phyloP scores from a whole-genome alignment of 2,797 vertebrate genomes.

The Urocyon cinereoargenteus region DNA sequence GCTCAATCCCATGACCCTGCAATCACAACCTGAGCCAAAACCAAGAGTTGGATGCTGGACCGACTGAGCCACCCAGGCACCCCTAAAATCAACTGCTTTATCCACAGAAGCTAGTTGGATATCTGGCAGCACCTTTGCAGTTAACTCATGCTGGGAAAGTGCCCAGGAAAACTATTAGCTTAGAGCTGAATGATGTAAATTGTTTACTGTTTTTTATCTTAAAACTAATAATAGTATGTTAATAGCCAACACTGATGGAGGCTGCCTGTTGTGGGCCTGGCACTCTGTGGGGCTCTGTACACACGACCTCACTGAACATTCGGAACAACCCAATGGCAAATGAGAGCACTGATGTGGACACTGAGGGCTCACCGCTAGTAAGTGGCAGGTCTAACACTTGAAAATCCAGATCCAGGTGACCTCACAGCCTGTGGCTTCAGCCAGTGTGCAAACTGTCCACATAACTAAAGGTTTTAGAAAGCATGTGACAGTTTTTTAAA shows the following conservation, averaged over 20 bases:
- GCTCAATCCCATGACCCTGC: background rate
- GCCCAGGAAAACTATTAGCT: background rate
- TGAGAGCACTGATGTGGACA: background rate
- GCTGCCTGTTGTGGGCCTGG: background rate
- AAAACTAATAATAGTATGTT: background rate
- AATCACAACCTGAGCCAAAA: background rate
- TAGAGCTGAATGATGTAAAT: background rate
- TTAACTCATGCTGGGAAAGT: background rate
- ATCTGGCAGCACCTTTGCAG: background rate
- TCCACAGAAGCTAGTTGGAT: too few relatives aligned
- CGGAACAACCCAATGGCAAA: background rate
- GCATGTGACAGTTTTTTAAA: background rate
- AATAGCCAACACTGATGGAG: background rate
- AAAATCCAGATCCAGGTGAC: background rate
- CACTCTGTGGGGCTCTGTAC: background rate
- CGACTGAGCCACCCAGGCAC: background rate
- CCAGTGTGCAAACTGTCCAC: background rate
- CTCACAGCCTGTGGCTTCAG: background rate
- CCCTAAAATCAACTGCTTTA: background rate
- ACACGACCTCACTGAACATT: background rate
- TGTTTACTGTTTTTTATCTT: background rate
- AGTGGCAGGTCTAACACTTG: too few relatives aligned
- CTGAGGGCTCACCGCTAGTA: background rate
- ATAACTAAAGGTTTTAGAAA: background rate
- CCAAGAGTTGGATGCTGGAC: background rate